A percentile compares a stretch with the other conserved stretches of the same genome.
Evolutionary conservation across 2,797 vertebrate genomes (phyloP).

Genomic region (Novumbra hubbsi): DNA sequence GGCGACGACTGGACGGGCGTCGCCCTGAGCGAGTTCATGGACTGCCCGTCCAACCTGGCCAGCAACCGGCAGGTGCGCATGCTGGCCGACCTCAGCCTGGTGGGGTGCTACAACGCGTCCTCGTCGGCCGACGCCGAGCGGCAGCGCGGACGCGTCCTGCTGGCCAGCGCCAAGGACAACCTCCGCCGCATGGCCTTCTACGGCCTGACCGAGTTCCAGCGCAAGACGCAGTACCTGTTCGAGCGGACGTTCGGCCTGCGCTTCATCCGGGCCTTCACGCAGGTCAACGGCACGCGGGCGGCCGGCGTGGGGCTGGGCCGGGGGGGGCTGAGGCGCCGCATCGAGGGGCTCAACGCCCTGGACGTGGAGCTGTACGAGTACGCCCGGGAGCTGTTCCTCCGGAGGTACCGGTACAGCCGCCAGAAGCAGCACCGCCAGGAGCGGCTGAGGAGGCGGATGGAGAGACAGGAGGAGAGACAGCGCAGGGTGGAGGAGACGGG

Average conservation of each 20-base stretch:
- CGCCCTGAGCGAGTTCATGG: conserved; percentile 87
- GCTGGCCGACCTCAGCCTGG: conserved; percentile 90
- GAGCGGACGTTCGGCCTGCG: conserved; percentile 93
- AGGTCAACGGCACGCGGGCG: conserved; percentile 92
- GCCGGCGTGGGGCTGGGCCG: conserved; percentile 86
- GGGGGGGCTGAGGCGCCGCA: conserved; percentile 78
- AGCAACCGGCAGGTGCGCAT: conserved; percentile 96
- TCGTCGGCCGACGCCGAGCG: conserved; percentile 79
- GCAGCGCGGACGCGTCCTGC: conserved; percentile 80
- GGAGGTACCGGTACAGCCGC: conserved; percentile 85
- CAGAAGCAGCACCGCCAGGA: conserved; percentile 84
- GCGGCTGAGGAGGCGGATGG: conserved; percentile 76
- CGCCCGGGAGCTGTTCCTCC: conserved; percentile 90
- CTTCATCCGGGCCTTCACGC: conserved; percentile 94
- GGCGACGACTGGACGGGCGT: conserved; percentile 96
- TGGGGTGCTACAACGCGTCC: conserved; percentile 83
- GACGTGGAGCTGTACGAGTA: conserved; percentile 93
- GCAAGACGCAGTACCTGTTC: conserved; percentile 95
- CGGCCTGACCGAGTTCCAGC: conserved; percentile 93
- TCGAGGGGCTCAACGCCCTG: conserved; percentile 89
- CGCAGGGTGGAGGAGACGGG: conserved; percentile 62
- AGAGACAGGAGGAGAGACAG: conserved; percentile 72
- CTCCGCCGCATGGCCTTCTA: conserved; percentile 95
- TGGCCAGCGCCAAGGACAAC: conserved; percentile 91
- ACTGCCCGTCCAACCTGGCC: conserved; percentile 89